Base-by-base conservation (phyloP, 2,888 invertebrate genomes). In the Latrodectus elegans region DNA sequence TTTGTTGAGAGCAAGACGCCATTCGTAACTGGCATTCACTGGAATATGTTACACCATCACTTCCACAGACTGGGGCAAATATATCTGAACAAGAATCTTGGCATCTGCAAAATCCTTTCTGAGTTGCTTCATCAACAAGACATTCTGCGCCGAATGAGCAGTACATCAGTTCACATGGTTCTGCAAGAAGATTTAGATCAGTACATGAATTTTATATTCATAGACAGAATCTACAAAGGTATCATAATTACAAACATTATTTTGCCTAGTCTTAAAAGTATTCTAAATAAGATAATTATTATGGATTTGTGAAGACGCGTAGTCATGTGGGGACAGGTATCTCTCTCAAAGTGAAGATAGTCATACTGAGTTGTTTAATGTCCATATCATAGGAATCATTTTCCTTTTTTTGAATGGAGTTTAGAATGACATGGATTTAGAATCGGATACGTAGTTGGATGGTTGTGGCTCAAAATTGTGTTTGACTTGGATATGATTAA, bases 121-220 rank as follows among this genome's bases (percentile, higher is more conserved):
- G 95, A 3, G 90, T 91, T 90, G 94, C 94, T 88, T 95, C 94
- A 71, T 95, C 94, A 78, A 95, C 95, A 90, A 95, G 94, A 92
- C 97, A 97, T 90, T 94, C 95, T 78, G 95, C 96, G 64, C 96
- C 96, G 94, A 95, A 96, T 65, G 96, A 95, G 92, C 96, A 96
- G 92, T 95, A 88, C 86, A 88, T 89, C 68, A 85, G 38, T 51
- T 88, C 89, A n/a, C 89, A 89, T 0, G 89, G 89, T 38, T 89
- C 89, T 89, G 52, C 6, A 75, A 84, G 17, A 15, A 9, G 68
- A 3, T 51, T 51, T 8, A 6, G 4, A 15, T 4, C 15, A 4
- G 9, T 64, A 64, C 6, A 64, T 64, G 14, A 64, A 3, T 64
- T 64, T 70, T 10, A 12, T 15, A 64, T 15, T 64, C n/a, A 64